These are phyloP conservation scores for Cylloceria caligata DNA, from an alignment of 2,888 invertebrate genomes.

Conservation along the genomic window DNA sequence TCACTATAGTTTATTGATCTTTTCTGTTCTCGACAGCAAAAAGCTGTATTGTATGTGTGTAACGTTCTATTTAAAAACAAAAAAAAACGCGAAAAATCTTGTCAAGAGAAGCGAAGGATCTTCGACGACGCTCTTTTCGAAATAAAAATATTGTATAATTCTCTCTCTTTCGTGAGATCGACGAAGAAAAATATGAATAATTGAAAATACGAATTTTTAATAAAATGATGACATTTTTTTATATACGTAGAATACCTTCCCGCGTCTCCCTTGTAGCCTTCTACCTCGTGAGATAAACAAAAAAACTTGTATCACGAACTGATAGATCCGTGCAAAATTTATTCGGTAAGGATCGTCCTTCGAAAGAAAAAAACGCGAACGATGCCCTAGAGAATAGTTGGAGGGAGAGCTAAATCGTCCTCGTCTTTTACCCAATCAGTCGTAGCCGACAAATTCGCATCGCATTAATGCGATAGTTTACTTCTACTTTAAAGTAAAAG, in stretches of 20 bases:
- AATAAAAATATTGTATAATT: slow-evolving; percentile 59
- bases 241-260: slow-evolving; percentile 22
- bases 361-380: no score
- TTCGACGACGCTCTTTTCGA: background rate
- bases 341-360: no score
- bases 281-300: no score
- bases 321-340: no score
- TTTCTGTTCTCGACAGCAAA: slow-evolving; percentile 67
- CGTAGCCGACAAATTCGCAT: no score
- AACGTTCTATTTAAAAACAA: slow-evolving; percentile 63
- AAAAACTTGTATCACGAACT: no score
- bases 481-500: no score
- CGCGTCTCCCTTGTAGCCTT: background rate
- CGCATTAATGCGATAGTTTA: no score
- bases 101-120: background rate
- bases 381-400: no score
- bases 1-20: slow-evolving; percentile 75
- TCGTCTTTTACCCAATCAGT: no score
- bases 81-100: slow-evolving; percentile 69
- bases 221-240: slow-evolving; percentile 68
- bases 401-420: no score
- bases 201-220: slow-evolving; percentile 79
- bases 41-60: slow-evolving; percentile 75
- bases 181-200: no score
- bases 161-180: slow-evolving; percentile 55